These are phyloP conservation scores for Rhamphomyia laevipes DNA, from an alignment of 2,888 invertebrate species.

Conservation along the genomic window DNA sequence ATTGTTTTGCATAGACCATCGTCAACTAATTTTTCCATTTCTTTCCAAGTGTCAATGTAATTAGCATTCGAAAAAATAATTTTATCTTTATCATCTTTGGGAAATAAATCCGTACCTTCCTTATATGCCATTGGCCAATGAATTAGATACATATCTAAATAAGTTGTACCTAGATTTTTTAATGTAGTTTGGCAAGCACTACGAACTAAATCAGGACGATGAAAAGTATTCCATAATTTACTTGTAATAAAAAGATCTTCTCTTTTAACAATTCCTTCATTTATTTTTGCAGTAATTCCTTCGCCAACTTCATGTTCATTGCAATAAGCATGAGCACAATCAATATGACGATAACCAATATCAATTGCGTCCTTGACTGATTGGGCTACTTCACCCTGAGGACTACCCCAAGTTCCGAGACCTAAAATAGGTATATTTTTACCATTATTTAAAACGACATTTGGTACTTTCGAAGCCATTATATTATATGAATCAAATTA, in stretches of 20 bases:
- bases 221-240: constrained; percentile 85
- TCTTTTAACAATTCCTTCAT: constrained; percentile 50
- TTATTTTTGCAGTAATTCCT: constrained; percentile 52
- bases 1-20: constrained; percentile 57
- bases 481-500: too few relatives aligned
- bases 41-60: constrained; percentile 63
- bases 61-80: constrained; percentile 53
- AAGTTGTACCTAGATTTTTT: constrained; percentile 58
- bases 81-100: constrained; percentile 47
- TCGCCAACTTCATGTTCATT: constrained; percentile 66
- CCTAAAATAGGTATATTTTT: too few relatives aligned
- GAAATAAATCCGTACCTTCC: constrained; percentile 57
- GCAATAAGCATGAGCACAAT: constrained; percentile 59
- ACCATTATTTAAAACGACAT: too few relatives aligned
- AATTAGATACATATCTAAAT: constrained; percentile 79
- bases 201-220: constrained; percentile 64
- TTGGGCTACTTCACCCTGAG: constrained; percentile 52
- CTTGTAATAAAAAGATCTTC: constrained; percentile 62
- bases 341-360: constrained; percentile 68
- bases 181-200: constrained; percentile 55
- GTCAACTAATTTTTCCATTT: constrained; percentile 58
- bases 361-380: constrained; percentile 66
- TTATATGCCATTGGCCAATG: constrained; percentile 86
- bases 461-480: too few relatives aligned
- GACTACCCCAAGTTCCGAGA: too few relatives aligned